A percentile compares a stretch with the other conserved stretches of the same genome.
Evolutionary conservation across 2,888 invertebrate species (phyloP).

Genomic region (Lottia gigantea): DNA sequence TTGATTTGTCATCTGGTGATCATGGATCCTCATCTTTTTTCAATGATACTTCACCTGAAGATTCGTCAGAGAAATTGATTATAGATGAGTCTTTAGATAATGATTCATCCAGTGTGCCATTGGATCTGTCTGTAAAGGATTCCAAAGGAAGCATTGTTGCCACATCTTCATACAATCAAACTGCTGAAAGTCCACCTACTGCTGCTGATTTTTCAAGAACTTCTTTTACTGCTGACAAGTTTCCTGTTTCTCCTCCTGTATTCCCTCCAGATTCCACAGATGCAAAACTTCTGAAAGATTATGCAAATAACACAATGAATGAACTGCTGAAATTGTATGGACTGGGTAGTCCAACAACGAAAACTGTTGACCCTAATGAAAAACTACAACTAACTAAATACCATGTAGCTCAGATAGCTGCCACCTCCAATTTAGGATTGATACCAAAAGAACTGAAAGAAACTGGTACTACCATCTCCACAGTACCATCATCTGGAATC

Average conservation of each 20-base stretch:
- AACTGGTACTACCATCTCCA: too few species aligned
- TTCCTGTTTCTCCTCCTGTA: neutral
- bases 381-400: constrained; percentile 1
- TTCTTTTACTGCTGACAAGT: constrained; percentile 10
- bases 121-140: constrained; percentile 24
- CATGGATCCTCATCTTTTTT: constrained; percentile 11
- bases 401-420: constrained; percentile 10
- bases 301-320: constrained; percentile 83
- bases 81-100: neutral
- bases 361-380: neutral
- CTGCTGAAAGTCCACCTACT: neutral
- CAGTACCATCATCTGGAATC: neutral
- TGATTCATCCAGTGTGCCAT: constrained; percentile 18
- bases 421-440: constrained; percentile 3
- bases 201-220: constrained; percentile 14
- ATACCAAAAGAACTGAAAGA: neutral
- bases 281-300: constrained; percentile 76
- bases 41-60: neutral
- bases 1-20: constrained; percentile 12
- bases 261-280: constrained; percentile 17
- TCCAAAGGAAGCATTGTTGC: constrained; percentile 9
- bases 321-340: constrained; percentile 83
- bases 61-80: constrained; percentile 12
- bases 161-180: neutral
- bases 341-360: constrained; percentile 74